A percentile compares a stretch with the other conserved stretches of the same genome.
These are phyloP conservation scores for Nipponacmea schrenckii DNA, from an alignment of 2,888 invertebrate species.

Conservation along the genomic window DNA sequence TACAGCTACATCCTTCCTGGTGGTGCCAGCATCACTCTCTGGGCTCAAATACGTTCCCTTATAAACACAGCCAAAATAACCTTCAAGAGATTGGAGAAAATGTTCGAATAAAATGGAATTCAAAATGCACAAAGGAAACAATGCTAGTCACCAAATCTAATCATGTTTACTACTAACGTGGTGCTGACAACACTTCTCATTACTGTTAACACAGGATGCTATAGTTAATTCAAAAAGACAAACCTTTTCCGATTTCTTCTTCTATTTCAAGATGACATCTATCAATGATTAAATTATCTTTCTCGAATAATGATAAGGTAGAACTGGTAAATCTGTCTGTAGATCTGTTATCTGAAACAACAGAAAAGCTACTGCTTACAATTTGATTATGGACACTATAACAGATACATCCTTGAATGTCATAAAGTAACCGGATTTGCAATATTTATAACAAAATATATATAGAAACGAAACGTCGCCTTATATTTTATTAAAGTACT, in stretches of 20 bases:
- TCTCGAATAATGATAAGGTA: background rate
- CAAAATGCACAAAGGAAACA: background rate
- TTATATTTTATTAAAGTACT: no score
- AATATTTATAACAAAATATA: no score
- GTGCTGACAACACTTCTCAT: no score
- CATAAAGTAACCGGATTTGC: no score
- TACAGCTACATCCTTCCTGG: slow-evolving; percentile 46
- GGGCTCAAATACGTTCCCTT: slow-evolving; percentile 40
- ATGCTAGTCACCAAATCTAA: no score
- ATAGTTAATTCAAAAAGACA: background rate
- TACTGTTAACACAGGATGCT: no score
- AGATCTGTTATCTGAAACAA: background rate
- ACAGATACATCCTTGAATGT: no score
- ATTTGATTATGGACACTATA: no score
- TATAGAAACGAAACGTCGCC: no score
- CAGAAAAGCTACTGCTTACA: background rate
- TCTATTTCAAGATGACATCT: background rate
- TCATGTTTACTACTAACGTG: no score
- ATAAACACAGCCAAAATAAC: slow-evolving; percentile 62
- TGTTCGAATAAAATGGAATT: background rate
- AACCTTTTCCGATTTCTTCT: slow-evolving; percentile 5
- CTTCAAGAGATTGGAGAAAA: slow-evolving; percentile 30
- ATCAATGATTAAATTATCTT: background rate
- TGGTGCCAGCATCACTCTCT: slow-evolving; percentile 16
- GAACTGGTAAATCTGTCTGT: background rate